Evolutionary conservation across 2,113 vertebrate genomes (phyloP), one percentile per base, ranked within the genome.

Genomic region (Salvator merianae): DNA sequence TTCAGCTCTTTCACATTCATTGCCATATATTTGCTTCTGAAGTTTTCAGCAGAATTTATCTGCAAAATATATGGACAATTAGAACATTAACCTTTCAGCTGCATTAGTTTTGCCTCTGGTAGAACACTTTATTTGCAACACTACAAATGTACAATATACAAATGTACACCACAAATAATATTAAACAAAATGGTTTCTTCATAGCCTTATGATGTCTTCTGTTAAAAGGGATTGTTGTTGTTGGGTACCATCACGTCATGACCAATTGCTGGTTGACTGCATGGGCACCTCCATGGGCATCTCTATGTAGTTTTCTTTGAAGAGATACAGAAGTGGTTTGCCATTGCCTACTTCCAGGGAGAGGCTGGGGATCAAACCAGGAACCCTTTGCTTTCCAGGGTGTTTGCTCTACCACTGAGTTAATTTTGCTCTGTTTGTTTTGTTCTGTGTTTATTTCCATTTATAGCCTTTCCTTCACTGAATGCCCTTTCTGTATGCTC

Each of bases 21-120:
- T 84, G 32, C 38, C 88, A 81, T 7, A 69, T 47, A 50, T 5
- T 71, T 77, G 40, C 5, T 81, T 79, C 5, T 83, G 79, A 85
- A 82, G 50, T n/a, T 87, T 28, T 79, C 43, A 81, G 75, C 63
- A 81, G 20, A 30, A 63, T 32, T 91, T 87, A 18, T 28, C 75
- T 28, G 2, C 13, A 72, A 40, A 88, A 79, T 24, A 36, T 14
- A 72, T 34, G 30, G 32, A 18, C 8, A 14, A 68, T 36, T 30
- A 50, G 69, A 12, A 65, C 70, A 59, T 62, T 84, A 84, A 55
- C 47, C 3, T 76, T 65, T 1, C 3, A 32, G 5, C 7, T 38
- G 30, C 53, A 40, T 65, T 79, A 70, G 43, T 28, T 6, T 70
- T 69, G 47, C n/a, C 47, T 55, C 32, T 71, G n/a, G 8, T 36